phyloP scores from a whole-genome alignment of 1,140 invertebrate species.

The Drosophila bifasciata region DNA sequence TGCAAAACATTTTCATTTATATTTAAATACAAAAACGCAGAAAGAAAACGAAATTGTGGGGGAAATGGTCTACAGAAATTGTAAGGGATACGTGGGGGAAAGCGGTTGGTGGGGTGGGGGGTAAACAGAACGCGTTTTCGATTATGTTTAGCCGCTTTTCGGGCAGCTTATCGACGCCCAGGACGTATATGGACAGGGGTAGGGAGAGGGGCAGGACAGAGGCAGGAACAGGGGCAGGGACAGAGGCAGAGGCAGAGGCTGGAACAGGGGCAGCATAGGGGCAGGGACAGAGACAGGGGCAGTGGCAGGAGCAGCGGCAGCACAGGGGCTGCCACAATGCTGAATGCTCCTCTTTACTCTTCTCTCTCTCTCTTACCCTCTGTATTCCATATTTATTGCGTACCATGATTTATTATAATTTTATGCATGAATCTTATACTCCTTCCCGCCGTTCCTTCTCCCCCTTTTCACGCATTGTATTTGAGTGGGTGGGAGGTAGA shows the following conservation, averaged over 20 bases:
- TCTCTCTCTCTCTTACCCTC: constrained; percentile 6
- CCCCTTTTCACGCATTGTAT: neutral
- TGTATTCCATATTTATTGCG: constrained; percentile 76
- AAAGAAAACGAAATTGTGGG: constrained; percentile 13
- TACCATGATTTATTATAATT: constrained; percentile 80
- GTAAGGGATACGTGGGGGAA: no score
- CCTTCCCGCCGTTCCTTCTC: neutral
- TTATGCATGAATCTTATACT: constrained; percentile 72
- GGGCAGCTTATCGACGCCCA: constrained; percentile 75
- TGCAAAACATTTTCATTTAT: constrained; percentile 82
- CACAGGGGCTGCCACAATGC: neutral
- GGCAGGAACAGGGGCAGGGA: neutral
- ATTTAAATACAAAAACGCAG: constrained; percentile 72
- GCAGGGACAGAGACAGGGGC: neutral
- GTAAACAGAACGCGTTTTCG: constrained; percentile 74
- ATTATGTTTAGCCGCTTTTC: constrained; percentile 78
- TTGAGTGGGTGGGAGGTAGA: constrained; percentile 10
- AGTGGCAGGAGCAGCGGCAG: no score
- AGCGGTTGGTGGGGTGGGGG: no score
- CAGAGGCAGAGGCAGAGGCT: neutral
- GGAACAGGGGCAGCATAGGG: constrained; percentile 51
- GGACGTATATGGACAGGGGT: constrained; percentile 35
- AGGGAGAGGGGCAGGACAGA: neutral
- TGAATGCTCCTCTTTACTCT: neutral
- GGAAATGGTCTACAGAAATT: no score